phyloP scores from a whole-genome alignment of 2,888 invertebrate genomes.

The Pyrrhia umbra region DNA sequence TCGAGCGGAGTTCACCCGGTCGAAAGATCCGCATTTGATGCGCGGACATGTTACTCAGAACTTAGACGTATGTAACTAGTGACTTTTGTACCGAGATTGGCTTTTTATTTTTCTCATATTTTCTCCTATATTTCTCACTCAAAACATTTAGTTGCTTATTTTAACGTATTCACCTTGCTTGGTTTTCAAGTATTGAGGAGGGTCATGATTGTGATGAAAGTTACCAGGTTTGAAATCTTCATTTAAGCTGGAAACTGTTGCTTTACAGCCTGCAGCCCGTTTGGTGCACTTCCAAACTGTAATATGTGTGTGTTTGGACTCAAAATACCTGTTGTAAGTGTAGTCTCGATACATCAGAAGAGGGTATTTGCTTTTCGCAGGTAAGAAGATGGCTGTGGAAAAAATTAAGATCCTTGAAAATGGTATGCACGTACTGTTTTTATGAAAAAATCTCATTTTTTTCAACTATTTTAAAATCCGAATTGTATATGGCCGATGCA shows the following conservation, averaged over 20 bases:
- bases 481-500: no score
- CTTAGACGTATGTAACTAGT: no score
- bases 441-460: no score
- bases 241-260: background rate
- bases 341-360: constrained; percentile 50
- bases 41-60: no score
- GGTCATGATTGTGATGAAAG: background rate
- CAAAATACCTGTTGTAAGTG: constrained; percentile 37
- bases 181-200: background rate
- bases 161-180: background rate
- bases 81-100: no score
- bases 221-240: background rate
- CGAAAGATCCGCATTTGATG: no score
- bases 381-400: constrained; percentile 33
- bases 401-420: no score
- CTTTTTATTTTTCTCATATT: no score
- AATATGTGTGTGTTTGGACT: constrained; percentile 8
- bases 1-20: no score
- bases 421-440: no score
- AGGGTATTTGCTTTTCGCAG: constrained; percentile 46
- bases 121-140: no score
- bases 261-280: background rate
- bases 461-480: no score
- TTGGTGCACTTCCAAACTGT: background rate
- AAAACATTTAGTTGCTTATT: background rate